These are phyloP conservation scores for Margaritifera margaritifera DNA, from an alignment of 2,888 invertebrate species.

Conservation along the genomic window DNA sequence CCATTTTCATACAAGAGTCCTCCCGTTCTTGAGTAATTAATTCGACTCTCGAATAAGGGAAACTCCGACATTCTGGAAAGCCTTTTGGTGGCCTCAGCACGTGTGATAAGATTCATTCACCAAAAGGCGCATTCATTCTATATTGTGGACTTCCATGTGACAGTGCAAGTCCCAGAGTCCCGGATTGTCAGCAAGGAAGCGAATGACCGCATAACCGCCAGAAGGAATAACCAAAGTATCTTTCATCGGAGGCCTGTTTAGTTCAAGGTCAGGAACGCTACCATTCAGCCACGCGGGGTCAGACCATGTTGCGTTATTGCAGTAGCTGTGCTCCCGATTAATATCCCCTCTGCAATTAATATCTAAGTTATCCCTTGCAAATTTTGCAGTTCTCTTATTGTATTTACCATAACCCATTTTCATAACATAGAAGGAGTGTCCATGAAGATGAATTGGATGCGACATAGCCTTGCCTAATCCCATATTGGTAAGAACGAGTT, in stretches of 20 bases:
- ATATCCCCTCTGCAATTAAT: constrained; percentile 34
- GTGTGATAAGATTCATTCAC: constrained; percentile 27
- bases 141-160: constrained; percentile 53
- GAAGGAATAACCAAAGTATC: constrained; percentile 61
- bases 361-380: constrained; percentile 33
- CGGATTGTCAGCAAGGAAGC: constrained; percentile 62
- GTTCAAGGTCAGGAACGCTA: constrained; percentile 42
- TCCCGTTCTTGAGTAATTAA: neutral
- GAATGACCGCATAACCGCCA: constrained; percentile 60
- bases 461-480: constrained; percentile 36
- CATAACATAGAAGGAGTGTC: constrained; percentile 59
- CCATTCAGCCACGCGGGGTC: constrained; percentile 44
- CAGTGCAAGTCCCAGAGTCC: constrained; percentile 63
- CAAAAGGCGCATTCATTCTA: constrained; percentile 44
- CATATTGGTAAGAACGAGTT: constrained; percentile 49
- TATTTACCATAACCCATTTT: constrained; percentile 48
- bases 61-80: constrained; percentile 34
- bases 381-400: constrained; percentile 17
- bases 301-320: constrained; percentile 46
- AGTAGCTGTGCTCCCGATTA: constrained; percentile 9
- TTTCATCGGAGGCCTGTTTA: constrained; percentile 46
- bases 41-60: neutral
- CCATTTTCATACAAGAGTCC: no score
- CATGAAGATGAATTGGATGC: constrained; percentile 63
- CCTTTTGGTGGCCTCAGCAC: constrained; percentile 23